These are phyloP conservation scores for Tromatobia lineatoria DNA, from an alignment of 2,888 invertebrate species.

Conservation along the genomic window DNA sequence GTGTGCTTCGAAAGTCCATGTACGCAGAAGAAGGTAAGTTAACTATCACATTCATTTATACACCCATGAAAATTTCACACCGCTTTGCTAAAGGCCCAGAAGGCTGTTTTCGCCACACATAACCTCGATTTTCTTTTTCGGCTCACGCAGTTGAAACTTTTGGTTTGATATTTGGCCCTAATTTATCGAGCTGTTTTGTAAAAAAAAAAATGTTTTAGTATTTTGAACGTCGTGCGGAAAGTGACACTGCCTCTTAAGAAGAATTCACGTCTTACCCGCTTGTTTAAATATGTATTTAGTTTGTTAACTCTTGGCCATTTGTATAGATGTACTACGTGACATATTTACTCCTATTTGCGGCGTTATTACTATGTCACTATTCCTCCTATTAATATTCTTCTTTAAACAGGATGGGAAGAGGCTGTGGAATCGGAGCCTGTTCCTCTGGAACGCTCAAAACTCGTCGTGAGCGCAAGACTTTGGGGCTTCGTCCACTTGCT, in stretches of 20 bases:
- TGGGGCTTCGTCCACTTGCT: not conserved
- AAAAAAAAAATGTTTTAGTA: not conserved
- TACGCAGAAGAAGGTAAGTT: not conserved
- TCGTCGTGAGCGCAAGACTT: not conserved
- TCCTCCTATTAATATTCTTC: not conserved
- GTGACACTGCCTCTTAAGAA: not conserved
- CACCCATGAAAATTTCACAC: not conserved
- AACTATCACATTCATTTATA: not conserved
- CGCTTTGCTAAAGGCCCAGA: not conserved
- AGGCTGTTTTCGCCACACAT: not conserved
- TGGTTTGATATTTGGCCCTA: not conserved
- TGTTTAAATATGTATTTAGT: too few species aligned
- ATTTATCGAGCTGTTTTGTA: not conserved
- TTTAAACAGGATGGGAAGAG: not conserved
- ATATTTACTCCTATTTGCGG: not conserved
- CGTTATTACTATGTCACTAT: too few species aligned
- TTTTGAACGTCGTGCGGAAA: not conserved
- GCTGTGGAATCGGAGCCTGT: not conserved
- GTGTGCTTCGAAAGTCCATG: not conserved
- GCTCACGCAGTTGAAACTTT: not conserved
- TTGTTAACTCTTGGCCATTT: not conserved
- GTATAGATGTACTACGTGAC: not conserved
- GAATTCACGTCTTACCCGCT: not conserved
- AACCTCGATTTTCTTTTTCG: not conserved
- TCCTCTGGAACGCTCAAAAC: not conserved